Conservation (phyloP, 23 tunicate species). For the Oikopleura vanhoeffeni region DNA sequence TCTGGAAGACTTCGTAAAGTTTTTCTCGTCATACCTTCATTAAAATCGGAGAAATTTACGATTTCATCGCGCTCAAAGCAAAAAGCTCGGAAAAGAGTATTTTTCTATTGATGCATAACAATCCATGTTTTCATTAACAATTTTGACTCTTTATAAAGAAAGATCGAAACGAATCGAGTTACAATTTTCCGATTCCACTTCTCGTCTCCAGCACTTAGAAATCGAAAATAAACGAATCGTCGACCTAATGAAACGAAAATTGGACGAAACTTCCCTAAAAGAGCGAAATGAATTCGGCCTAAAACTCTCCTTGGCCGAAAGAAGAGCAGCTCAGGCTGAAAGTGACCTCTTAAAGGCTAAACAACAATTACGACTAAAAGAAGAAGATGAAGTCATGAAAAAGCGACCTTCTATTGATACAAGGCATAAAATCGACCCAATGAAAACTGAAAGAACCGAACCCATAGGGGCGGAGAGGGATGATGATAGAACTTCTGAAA, state of each 20-base stretch:
- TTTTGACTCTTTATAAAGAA: too few species aligned
- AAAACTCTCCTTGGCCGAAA: background rate
- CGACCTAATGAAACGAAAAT: background rate
- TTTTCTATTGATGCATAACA: too few species aligned
- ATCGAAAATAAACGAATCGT: background rate
- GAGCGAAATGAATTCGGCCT: constrained; percentile 5
- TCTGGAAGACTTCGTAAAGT: too few species aligned
- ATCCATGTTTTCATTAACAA: too few species aligned
- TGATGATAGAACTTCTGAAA: background rate
- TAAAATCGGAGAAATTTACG: too few species aligned
- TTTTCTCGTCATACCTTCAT: too few species aligned
- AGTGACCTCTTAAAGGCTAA: background rate
- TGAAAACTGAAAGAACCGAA: background rate
- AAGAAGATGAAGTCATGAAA: background rate
- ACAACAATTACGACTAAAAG: background rate
- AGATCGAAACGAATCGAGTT: background rate
- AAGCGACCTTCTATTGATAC: background rate
- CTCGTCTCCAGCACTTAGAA: background rate
- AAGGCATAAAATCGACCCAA: background rate
- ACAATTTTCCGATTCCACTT: background rate
- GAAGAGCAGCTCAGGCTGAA: background rate
- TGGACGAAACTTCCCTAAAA: background rate
- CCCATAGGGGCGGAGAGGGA: constrained; percentile 9
- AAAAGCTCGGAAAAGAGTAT: too few species aligned
- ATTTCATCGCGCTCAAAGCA: too few species aligned